phyloP scores from a whole-genome alignment of 30 jellyfish, hydroid and myxozoan genomes.

The Hydractinia symbiolongicarpus region DNA sequence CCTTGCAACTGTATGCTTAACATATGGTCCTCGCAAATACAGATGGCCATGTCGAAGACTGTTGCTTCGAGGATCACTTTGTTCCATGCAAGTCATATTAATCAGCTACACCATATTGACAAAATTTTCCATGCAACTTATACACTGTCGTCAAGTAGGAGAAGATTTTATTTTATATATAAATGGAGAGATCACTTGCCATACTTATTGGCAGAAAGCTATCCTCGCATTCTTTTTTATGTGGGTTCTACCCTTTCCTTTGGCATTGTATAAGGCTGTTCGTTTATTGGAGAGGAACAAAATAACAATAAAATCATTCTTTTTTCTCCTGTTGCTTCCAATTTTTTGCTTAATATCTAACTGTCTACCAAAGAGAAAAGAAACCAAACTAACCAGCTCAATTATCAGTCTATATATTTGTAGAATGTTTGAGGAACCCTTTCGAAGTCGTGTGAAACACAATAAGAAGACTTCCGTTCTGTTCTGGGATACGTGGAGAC shows the following conservation, averaged over 20 bases:
- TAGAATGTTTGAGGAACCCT: conserved; percentile 1
- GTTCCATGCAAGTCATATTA: background rate
- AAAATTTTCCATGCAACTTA: background rate
- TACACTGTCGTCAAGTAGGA: background rate
- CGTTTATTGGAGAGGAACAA: background rate
- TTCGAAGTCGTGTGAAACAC: background rate
- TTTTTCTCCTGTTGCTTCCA: background rate
- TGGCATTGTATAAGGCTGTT: background rate
- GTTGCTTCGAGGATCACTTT: background rate
- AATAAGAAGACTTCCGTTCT: background rate
- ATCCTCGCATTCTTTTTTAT: background rate
- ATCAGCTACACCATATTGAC: background rate
- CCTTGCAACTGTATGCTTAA: background rate
- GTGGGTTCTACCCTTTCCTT: conserved; percentile 1
- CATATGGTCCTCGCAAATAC: too few species aligned
- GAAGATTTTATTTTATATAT: background rate
- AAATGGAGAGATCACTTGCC: conserved; percentile 9
- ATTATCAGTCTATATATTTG: background rate
- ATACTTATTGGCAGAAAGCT: background rate
- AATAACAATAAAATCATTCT: background rate
- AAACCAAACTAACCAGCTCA: background rate
- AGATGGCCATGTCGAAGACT: too few species aligned
- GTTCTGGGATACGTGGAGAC: conserved; percentile 12
- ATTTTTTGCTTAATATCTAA: background rate
- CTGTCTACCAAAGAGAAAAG: background rate